phyloP scores from a whole-genome alignment of 2,113 vertebrate genomes.

The Varanus salvator region DNA sequence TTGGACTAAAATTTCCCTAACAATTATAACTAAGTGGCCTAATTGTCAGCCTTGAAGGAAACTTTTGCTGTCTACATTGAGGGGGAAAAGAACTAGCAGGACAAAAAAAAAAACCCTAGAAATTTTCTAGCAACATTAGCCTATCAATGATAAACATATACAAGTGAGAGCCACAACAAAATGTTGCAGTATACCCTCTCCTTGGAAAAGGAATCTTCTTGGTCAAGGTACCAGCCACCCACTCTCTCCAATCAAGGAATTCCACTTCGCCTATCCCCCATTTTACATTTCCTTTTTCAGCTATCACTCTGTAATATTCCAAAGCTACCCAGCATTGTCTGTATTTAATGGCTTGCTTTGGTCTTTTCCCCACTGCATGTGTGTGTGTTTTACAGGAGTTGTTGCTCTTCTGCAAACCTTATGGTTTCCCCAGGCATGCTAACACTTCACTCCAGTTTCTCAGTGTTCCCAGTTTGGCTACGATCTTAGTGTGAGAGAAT shows the following conservation, averaged over 20 bases:
- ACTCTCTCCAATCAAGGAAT: neutral
- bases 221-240: neutral
- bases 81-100: neutral
- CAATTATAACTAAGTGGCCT: neutral
- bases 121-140: neutral
- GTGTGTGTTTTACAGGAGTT: no score
- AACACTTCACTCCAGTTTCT: neutral
- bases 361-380: no score
- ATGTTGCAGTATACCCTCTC: neutral
- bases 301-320: neutral
- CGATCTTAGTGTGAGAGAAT: neutral
- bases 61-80: slow-evolving; percentile 2
- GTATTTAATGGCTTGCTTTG: neutral
- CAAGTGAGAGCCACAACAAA: neutral
- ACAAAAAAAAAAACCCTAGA: neutral
- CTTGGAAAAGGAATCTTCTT: neutral
- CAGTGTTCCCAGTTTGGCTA: neutral
- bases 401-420: neutral
- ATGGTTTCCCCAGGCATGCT: neutral
- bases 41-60: neutral
- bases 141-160: neutral
- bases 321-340: neutral
- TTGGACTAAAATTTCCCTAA: neutral
- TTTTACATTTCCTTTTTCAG: neutral
- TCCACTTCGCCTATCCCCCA: neutral